Base-by-base conservation (phyloP, 2,888 invertebrate species). In the Carpatolechia fugitivella region DNA sequence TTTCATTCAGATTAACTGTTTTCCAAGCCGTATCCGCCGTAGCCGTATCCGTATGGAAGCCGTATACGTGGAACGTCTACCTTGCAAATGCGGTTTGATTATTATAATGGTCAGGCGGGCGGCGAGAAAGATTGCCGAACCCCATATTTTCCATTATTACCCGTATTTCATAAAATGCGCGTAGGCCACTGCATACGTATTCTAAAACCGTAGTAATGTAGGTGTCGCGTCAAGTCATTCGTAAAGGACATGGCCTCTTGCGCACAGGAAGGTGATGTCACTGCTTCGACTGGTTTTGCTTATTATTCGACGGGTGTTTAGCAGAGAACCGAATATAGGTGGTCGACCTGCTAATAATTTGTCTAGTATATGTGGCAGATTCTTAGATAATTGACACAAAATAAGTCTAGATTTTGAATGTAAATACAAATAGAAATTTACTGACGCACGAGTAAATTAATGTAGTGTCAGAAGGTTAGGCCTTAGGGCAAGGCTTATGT, bases 201-300 rank as follows among this genome's bases (percentile, higher is more conserved):
- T 40, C 38, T 49, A 49, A 48, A 49, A 40, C 7, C 30, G 24
- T 48, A 31, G 4, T 24, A 35, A 35, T 47, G 60, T 60, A 55
- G 60, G 60, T 60, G 60, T 57, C 52, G 38, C 50, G 50, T 57
- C 52, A 36, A 53, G 50, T 38, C 48, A 56, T 54, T 57, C 35
- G 52, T 73, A 79, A 82, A 85, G 82, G 82, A 86, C 82, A 72
- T 68, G 80, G 77, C 78, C 80, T 80, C 78, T 72, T 74, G 72
- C 74, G 74, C 71, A 80, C 79, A 83, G 84, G 84, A 85, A 83
- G 88, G 66, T 89, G 89, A 89, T 89, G 89, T 89, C 89, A 89
- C 83, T 80, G 66, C 71, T 77, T 79, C 76, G 78, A 89, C 89
- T 84, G 84, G 87, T 59, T 87, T 85, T 71, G 68, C 76, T 86